Evolutionary conservation across 1,140 invertebrate species (phyloP).

Genomic region (Hyphantria cunea): DNA sequence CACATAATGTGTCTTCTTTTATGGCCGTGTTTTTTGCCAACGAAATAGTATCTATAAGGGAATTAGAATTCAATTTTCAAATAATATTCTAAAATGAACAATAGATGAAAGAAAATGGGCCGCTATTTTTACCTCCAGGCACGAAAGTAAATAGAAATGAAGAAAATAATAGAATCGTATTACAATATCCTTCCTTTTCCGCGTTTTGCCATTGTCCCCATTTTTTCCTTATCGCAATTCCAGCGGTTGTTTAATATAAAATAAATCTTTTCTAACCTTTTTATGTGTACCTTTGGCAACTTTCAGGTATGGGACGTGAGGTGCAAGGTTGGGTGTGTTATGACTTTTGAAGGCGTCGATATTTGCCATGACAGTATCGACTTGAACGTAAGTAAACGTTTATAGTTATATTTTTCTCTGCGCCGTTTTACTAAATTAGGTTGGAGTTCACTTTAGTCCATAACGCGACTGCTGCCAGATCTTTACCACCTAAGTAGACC

Average conservation of each 20-base stretch:
- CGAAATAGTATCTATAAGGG: too few relatives aligned
- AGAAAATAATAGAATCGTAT: neutral
- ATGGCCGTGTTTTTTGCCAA: too few relatives aligned
- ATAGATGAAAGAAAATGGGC: neutral
- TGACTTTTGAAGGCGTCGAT: slow-evolving; percentile 72
- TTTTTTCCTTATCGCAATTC: slow-evolving; percentile 9
- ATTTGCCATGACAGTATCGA: slow-evolving; percentile 72
- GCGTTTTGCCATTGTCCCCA: neutral
- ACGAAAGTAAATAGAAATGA: neutral
- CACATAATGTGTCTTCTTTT: too few relatives aligned
- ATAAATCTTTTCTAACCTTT: slow-evolving; percentile 2
- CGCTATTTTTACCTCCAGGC: neutral
- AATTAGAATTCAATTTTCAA: too few relatives aligned
- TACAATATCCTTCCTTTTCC: neutral
- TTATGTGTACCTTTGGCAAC: slow-evolving; percentile 15
- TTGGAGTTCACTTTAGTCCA: too few relatives aligned
- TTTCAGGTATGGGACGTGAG: slow-evolving; percentile 76
- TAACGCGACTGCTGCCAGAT: too few relatives aligned
- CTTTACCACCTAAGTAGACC: too few relatives aligned
- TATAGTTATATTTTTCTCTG: neutral
- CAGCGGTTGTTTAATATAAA: slow-evolving; percentile 5
- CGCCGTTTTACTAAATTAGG: too few relatives aligned
- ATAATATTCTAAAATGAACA: neutral
- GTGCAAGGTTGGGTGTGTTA: slow-evolving; percentile 66
- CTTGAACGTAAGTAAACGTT: slow-evolving; percentile 63